Percentiles rank a stretch among this genome's conserved stretches.
Conservation (phyloP, 2,888 invertebrate species). For the Megalurothrips usitatus region DNA sequence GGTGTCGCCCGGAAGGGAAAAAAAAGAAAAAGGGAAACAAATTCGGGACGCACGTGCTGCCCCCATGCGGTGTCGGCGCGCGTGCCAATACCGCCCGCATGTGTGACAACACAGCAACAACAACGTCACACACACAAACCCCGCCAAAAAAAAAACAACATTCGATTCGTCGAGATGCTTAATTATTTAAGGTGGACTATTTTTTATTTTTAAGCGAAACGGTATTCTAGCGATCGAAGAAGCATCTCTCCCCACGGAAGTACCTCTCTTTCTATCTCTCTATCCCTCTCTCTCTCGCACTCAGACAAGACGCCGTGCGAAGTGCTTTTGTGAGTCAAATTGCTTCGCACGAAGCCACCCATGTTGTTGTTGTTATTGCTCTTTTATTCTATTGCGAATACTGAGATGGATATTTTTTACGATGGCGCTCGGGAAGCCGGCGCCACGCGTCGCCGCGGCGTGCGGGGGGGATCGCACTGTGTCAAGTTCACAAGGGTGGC, state of each 20-base stretch:
- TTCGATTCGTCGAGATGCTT: neutral
- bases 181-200: too few relatives aligned
- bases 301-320: too few relatives aligned
- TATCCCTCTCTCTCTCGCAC: too few relatives aligned
- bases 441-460: neutral
- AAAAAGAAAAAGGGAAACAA: too few relatives aligned
- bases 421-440: neutral
- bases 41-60: too few relatives aligned
- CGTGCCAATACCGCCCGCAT: slow-evolving; percentile 1
- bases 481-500: neutral
- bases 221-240: too few relatives aligned
- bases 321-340: slow-evolving; percentile 3
- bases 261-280: too few relatives aligned
- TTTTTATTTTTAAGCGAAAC: too few relatives aligned
- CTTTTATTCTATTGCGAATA: neutral
- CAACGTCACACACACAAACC: too few relatives aligned
- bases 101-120: neutral
- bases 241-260: too few relatives aligned
- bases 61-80: neutral
- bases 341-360: neutral
- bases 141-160: neutral
- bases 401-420: neutral
- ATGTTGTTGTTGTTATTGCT: neutral
- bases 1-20: too few relatives aligned
- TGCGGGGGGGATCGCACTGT: neutral